These are phyloP conservation scores for Scytalopus superciliaris DNA, from an alignment of 2,113 vertebrate species.

Conservation along the genomic window DNA sequence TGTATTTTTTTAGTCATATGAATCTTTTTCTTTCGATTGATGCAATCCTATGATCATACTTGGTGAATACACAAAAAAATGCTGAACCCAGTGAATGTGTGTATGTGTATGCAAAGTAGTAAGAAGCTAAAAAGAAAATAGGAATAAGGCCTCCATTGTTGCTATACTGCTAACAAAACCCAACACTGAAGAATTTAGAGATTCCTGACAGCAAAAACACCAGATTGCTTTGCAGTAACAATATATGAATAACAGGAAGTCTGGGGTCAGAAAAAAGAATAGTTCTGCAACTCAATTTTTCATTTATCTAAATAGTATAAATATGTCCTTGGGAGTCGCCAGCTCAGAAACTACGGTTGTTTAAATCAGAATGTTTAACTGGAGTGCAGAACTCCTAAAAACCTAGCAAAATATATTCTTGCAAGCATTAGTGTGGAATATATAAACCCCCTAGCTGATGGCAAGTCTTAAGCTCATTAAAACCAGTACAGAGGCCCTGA, in stretches of 20 bases:
- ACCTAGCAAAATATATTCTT: neutral
- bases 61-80: neutral
- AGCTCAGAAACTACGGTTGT: neutral
- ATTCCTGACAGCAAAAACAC: neutral
- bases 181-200: neutral
- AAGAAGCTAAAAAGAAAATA: neutral
- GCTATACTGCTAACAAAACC: neutral
- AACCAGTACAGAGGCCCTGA: neutral
- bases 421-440: neutral
- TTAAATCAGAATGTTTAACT: neutral
- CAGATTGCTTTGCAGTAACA: neutral
- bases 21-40: neutral
- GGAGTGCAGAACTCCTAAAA: neutral
- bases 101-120: neutral
- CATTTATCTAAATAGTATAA: neutral
- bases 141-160: neutral
- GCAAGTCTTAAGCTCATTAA: neutral
- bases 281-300: neutral
- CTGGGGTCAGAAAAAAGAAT: neutral
- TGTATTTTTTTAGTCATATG: neutral
- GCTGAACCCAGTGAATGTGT: neutral
- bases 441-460: neutral
- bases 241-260: neutral
- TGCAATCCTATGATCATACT: neutral
- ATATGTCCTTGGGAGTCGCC: neutral